Conservation (phyloP, 1,140 invertebrate genomes). For the Drosophila sp. region DNA sequence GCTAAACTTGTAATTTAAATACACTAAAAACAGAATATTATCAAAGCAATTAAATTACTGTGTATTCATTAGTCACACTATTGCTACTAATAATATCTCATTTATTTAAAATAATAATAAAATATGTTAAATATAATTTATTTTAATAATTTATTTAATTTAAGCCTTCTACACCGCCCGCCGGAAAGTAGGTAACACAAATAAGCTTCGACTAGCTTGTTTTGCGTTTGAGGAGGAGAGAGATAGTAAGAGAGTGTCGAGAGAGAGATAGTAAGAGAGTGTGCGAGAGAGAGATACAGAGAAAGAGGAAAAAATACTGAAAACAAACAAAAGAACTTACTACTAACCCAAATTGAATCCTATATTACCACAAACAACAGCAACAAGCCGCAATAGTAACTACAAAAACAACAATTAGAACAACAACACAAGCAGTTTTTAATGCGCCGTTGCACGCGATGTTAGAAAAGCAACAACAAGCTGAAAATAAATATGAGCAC, state of each 20-base stretch:
- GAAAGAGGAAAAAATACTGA: slow-evolving; percentile 24
- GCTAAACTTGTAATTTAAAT: too few species aligned
- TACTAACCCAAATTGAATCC: slow-evolving; percentile 74
- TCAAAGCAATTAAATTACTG: too few species aligned
- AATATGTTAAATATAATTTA: too few species aligned
- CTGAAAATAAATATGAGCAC: slow-evolving; percentile 62
- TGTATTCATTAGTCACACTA: too few species aligned
- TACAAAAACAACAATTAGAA: slow-evolving; percentile 5
- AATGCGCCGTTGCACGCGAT: slow-evolving; percentile 44
- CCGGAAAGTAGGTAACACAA: slow-evolving; percentile 38
- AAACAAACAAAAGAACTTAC: slow-evolving; percentile 73
- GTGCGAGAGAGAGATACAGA: slow-evolving; percentile 16
- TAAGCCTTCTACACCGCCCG: background rate
- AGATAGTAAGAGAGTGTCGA: background rate
- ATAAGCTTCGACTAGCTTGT: slow-evolving; percentile 19
- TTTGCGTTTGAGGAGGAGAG: slow-evolving; percentile 8
- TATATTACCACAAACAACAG: slow-evolving; percentile 46
- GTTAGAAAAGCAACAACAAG: slow-evolving; percentile 7
- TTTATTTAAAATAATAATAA: too few species aligned
- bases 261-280: background rate
- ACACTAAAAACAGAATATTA: too few species aligned
- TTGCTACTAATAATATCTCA: too few species aligned
- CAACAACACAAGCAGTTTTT: slow-evolving; percentile 34
- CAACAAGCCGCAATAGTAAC: slow-evolving; percentile 32
- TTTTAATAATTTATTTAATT: slow-evolving; percentile 14